These are phyloP conservation scores for Rallus limicola DNA, from an alignment of 2,113 vertebrate species.

Conservation along the genomic window DNA sequence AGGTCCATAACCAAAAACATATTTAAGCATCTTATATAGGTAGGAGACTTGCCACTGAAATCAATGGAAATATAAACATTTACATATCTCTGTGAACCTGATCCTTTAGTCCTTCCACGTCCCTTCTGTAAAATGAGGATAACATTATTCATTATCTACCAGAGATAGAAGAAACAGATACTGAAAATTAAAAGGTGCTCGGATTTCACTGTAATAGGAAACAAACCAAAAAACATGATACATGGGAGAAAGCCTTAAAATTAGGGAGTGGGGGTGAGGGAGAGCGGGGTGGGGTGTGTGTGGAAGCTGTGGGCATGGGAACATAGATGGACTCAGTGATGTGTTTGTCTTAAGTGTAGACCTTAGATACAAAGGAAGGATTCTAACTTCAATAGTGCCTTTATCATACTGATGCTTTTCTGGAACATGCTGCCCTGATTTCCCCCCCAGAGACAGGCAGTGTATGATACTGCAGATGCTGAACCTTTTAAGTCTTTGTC, in stretches of 20 bases:
- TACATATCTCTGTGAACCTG: constrained; percentile 29
- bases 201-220: neutral
- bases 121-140: constrained; percentile 3
- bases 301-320: rapidly evolving
- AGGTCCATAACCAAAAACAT: constrained; percentile 24
- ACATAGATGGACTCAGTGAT: neutral
- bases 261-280: no score
- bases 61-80: constrained; percentile 29
- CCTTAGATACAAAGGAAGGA: neutral
- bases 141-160: neutral
- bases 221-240: neutral
- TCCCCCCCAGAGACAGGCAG: neutral
- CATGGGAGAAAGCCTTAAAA: neutral
- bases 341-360: neutral
- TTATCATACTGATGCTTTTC: neutral
- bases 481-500: constrained; percentile 28
- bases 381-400: neutral
- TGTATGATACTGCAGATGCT: neutral
- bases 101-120: neutral
- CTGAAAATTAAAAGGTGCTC: neutral
- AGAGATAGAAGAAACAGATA: neutral
- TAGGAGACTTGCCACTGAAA: neutral
- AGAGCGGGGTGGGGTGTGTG: no score
- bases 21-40: constrained; percentile 39
- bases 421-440: neutral